These are phyloP conservation scores for Pollachius pollachius DNA, from an alignment of 2,113 vertebrate species.

Conservation along the genomic window DNA sequence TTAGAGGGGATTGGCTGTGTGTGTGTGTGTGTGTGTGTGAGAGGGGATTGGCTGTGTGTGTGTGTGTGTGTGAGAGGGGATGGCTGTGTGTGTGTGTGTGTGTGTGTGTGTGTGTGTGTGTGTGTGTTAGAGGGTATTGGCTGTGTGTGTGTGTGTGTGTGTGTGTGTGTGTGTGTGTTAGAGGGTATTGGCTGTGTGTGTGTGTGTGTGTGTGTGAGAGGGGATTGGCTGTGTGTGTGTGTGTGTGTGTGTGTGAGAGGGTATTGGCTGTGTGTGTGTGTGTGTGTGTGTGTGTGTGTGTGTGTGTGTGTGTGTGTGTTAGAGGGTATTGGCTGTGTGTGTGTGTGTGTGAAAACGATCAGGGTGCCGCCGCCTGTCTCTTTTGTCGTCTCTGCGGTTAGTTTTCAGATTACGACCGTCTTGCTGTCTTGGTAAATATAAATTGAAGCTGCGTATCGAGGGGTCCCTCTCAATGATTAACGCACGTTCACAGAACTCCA, in stretches of 20 bases:
- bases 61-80: constrained; percentile 5
- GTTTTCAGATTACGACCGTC: too few relatives aligned
- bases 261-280: constrained; percentile 5
- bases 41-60: background rate
- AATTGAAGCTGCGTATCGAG: background rate
- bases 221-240: constrained; percentile 12
- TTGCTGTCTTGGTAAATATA: too few relatives aligned
- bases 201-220: constrained; percentile 46
- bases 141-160: constrained; percentile 43
- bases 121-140: constrained; percentile 1
- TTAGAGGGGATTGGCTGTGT: background rate
- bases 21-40: background rate
- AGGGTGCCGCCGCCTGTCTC: too few relatives aligned
- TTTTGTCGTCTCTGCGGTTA: too few relatives aligned
- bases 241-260: background rate
- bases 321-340: background rate
- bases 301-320: constrained; percentile 10
- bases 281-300: constrained; percentile 4
- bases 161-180: background rate
- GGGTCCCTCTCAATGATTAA: background rate
- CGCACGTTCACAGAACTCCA: too few relatives aligned
- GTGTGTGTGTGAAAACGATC: constrained; percentile 12
- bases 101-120: background rate
- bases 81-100: background rate
- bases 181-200: background rate